A percentile compares a stretch with the other conserved stretches of the same genome.
phyloP scores from a whole-genome alignment of 2,888 invertebrate species.

The Monoplex corrugatus region DNA sequence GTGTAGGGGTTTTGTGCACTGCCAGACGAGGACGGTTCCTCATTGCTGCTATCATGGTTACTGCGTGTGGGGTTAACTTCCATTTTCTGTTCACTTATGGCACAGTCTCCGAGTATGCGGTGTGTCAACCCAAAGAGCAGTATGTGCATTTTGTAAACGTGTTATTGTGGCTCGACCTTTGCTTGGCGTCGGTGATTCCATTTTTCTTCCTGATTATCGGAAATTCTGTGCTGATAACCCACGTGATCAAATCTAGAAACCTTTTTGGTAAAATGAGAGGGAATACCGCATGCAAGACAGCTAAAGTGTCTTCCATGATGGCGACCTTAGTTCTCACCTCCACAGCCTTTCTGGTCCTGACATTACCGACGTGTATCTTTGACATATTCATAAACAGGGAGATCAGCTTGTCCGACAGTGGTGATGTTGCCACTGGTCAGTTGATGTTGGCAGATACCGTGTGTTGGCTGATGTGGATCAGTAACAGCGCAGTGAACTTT shows the following conservation, averaged over 20 bases:
- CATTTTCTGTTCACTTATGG: background rate
- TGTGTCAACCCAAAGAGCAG: background rate
- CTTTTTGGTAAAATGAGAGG: background rate
- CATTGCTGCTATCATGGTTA: background rate
- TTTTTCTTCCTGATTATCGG: background rate
- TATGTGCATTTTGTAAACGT: background rate
- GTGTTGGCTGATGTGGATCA: background rate
- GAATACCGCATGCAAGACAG: too few relatives aligned
- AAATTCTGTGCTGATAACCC: background rate
- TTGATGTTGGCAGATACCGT: background rate
- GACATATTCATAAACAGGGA: background rate
- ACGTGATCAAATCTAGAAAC: background rate
- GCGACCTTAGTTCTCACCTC: background rate
- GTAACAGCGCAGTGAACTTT: constrained; percentile 23
- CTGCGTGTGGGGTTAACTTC: background rate
- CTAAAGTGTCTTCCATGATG: background rate
- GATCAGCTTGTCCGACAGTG: background rate
- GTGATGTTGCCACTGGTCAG: background rate
- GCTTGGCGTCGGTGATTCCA: background rate
- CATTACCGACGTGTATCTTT: background rate
- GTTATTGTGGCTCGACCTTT: background rate
- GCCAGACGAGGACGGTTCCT: background rate
- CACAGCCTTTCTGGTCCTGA: background rate
- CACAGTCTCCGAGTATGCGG: background rate
- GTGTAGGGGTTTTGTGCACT: constrained; percentile 10